Conservation (phyloP, 2,113 vertebrate genomes). For the Oncorhynchus clarkii region DNA sequence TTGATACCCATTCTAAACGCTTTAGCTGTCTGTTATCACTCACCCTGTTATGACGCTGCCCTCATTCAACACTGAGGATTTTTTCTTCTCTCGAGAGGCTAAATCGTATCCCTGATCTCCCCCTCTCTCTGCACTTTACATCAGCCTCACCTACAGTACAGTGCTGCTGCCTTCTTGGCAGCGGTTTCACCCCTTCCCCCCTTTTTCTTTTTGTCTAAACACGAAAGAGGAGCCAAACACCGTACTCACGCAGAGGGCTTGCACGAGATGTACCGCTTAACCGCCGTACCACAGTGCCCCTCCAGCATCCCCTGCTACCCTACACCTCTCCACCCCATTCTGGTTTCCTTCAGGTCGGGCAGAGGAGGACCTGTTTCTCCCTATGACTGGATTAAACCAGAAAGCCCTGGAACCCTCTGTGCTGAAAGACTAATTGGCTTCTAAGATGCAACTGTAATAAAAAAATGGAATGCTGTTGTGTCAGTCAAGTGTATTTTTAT, state of each 20-base stretch:
- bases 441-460: constrained; percentile 6
- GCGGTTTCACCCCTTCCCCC: constrained; percentile 7
- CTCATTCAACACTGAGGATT: constrained; percentile 12
- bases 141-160: neutral
- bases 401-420: neutral
- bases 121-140: neutral
- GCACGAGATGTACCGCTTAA: neutral
- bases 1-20: constrained; percentile 15
- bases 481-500: neutral
- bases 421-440: constrained; percentile 9
- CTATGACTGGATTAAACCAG: neutral
- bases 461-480: neutral
- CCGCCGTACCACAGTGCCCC: constrained; percentile 4
- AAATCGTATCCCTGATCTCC: constrained; percentile 10
- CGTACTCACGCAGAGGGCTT: constrained; percentile 20
- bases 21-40: constrained; percentile 44
- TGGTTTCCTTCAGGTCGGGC: neutral
- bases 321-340: neutral
- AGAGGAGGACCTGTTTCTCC: neutral
- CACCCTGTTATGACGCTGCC: constrained; percentile 30
- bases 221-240: constrained; percentile 24
- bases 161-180: constrained; percentile 12
- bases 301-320: neutral
- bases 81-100: neutral
- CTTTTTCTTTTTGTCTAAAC: constrained; percentile 34